phyloP scores from a whole-genome alignment of 64 coral and sea anemone species.

The Actinia tenebrosa region DNA sequence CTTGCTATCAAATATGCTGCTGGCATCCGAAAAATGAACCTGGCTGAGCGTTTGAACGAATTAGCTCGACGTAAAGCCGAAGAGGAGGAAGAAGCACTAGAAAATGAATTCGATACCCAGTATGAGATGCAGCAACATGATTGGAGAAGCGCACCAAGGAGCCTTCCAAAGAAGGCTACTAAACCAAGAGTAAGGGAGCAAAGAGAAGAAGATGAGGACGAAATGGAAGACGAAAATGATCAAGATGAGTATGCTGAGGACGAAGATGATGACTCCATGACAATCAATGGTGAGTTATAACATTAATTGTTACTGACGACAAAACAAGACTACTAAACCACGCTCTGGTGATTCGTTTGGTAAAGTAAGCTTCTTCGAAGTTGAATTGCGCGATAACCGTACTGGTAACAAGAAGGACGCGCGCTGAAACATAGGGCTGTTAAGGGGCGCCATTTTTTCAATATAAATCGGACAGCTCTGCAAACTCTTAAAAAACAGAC shows the following conservation, averaged over 20 bases:
- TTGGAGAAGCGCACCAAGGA: not conserved
- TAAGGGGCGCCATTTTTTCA: too few relatives aligned
- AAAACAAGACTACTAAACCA: too few relatives aligned
- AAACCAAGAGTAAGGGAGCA: slow-evolving; percentile 8
- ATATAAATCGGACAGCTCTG: too few relatives aligned
- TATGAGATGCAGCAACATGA: slow-evolving; percentile 42
- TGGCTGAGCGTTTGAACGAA: slow-evolving; percentile 73
- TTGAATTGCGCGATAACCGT: too few relatives aligned
- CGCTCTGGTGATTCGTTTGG: too few relatives aligned
- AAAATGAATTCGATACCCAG: slow-evolving; percentile 23
- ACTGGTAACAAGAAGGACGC: too few relatives aligned
- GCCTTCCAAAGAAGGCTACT: not conserved
- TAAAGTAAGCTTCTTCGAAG: too few relatives aligned
- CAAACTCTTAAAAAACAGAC: too few relatives aligned
- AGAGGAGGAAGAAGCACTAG: slow-evolving; percentile 52
- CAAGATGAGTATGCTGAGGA: not conserved
- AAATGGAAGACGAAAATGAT: slow-evolving; percentile 29
- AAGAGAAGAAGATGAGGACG: slow-evolving; percentile 48
- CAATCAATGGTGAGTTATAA: not conserved
- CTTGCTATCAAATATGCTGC: slow-evolving; percentile 96
- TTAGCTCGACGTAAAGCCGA: slow-evolving; percentile 73
- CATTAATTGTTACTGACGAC: not conserved
- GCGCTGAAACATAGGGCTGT: too few relatives aligned
- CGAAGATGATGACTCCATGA: slow-evolving; percentile 34
- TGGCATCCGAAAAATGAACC: slow-evolving; percentile 75